A percentile compares a stretch with the other conserved stretches of the same genome.
Evolutionary conservation across 2,113 vertebrate species (phyloP).

Genomic region (Periophthalmus modestus): DNA sequence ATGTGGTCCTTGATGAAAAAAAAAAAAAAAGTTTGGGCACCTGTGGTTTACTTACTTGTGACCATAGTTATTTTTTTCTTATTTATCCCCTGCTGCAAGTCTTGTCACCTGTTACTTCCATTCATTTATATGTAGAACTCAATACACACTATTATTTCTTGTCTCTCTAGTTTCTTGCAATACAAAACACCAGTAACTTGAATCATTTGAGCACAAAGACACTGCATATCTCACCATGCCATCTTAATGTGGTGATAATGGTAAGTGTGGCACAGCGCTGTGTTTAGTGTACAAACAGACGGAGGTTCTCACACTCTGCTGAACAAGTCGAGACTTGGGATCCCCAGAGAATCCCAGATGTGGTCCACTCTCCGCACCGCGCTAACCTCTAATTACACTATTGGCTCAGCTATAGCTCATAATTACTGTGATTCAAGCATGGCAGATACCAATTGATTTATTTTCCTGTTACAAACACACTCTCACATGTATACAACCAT

Average conservation of each 20-base stretch:
- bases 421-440: slow-evolving; percentile 69
- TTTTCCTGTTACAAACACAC: slow-evolving; percentile 39
- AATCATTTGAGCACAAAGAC: slow-evolving; percentile 1
- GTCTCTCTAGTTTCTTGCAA: slow-evolving; percentile 36
- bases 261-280: slow-evolving; percentile 16
- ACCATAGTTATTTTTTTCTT: not conserved
- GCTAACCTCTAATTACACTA: slow-evolving; percentile 77
- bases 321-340: slow-evolving; percentile 67
- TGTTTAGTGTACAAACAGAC: slow-evolving; percentile 55
- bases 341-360: slow-evolving; percentile 74
- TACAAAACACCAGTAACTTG: not conserved
- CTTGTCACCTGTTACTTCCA: slow-evolving; percentile 39
- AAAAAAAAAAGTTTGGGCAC: too few species aligned
- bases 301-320: slow-evolving; percentile 76
- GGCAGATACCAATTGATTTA: slow-evolving; percentile 64
- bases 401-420: slow-evolving; percentile 65
- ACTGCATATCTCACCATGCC: slow-evolving; percentile 6
- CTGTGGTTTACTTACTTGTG: not conserved
- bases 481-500: slow-evolving; percentile 14
- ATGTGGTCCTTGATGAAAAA: too few species aligned
- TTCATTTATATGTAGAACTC: slow-evolving; percentile 18
- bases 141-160: slow-evolving; percentile 15
- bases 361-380: slow-evolving; percentile 64
- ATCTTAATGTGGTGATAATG: slow-evolving; percentile 16
- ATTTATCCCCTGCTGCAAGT: not conserved